A percentile compares a stretch with the other conserved stretches of the same genome.
phyloP scores from a whole-genome alignment of 2,797 vertebrate species.

The Lutjanus campechanus region DNA sequence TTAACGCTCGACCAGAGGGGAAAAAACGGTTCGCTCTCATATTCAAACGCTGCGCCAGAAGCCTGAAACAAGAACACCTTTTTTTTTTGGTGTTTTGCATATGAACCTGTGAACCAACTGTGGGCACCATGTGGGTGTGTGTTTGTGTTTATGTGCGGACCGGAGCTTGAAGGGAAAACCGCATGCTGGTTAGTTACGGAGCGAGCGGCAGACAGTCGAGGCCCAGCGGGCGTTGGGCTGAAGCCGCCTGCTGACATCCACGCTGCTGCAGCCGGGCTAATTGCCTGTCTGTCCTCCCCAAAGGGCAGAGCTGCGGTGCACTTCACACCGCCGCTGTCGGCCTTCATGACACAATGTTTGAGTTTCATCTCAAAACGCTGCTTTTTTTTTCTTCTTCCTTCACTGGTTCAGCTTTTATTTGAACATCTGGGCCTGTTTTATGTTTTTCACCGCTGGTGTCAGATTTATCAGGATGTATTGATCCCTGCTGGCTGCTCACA shows the following conservation, averaged over 20 bases:
- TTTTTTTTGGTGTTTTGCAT: conserved; percentile 16
- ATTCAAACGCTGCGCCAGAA: conserved; percentile 49
- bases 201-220: conserved; percentile 33
- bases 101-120: conserved; percentile 24
- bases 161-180: conserved; percentile 9
- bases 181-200: conserved; percentile 16
- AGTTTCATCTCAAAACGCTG: conserved; percentile 14
- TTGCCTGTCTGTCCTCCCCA: conserved; percentile 53
- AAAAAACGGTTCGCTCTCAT: conserved; percentile 22
- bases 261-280: conserved; percentile 37
- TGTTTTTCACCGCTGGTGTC: background rate
- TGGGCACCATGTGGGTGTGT: background rate
- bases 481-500: conserved; percentile 33
- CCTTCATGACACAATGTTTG: background rate
- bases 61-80: conserved; percentile 34
- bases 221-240: conserved; percentile 33
- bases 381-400: background rate
- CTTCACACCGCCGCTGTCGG: conserved; percentile 1
- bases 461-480: conserved; percentile 24
- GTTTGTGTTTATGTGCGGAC: conserved; percentile 1
- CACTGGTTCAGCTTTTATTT: background rate
- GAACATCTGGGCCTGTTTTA: conserved; percentile 9
- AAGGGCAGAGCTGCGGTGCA: conserved; percentile 39
- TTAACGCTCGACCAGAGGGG: conserved; percentile 1
- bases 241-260: conserved; percentile 43